Percentiles rank a stretch among this genome's conserved stretches.
These are phyloP conservation scores for Anodontia alba DNA, from an alignment of 2,888 invertebrate species.

Conservation along the genomic window DNA sequence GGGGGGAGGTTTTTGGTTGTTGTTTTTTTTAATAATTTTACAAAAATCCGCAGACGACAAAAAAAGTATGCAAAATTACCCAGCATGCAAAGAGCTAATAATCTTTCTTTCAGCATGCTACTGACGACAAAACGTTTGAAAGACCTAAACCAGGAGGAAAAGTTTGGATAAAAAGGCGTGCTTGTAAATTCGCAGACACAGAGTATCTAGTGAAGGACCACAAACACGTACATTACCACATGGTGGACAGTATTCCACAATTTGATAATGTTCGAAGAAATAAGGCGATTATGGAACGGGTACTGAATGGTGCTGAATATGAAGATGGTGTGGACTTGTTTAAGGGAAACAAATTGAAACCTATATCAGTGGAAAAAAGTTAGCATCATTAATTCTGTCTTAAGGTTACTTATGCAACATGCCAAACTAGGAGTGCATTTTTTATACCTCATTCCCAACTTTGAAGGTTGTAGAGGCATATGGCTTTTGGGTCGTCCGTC, in stretches of 20 bases:
- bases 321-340: not conserved
- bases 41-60: no score
- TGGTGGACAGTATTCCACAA: constrained; percentile 75
- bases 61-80: no score
- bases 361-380: not conserved
- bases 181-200: constrained; percentile 72
- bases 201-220: constrained; percentile 76
- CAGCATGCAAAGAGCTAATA: no score
- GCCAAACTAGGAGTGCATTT: no score
- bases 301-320: constrained; percentile 20
- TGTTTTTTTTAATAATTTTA: not conserved
- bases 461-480: no score
- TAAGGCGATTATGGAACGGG: constrained; percentile 47
- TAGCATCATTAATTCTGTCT: no score
- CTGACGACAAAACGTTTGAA: not conserved
- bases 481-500: no score
- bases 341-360: not conserved
- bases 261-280: constrained; percentile 68
- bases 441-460: no score
- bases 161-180: constrained; percentile 74
- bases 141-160: constrained; percentile 74
- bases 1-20: no score
- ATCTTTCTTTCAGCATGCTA: not conserved
- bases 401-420: no score
- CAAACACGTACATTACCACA: constrained; percentile 76